Evolutionary conservation across 2,113 vertebrate species (phyloP), one percentile per base, ranked within the genome.

Genomic region (Ceuthmochares aereus): DNA sequence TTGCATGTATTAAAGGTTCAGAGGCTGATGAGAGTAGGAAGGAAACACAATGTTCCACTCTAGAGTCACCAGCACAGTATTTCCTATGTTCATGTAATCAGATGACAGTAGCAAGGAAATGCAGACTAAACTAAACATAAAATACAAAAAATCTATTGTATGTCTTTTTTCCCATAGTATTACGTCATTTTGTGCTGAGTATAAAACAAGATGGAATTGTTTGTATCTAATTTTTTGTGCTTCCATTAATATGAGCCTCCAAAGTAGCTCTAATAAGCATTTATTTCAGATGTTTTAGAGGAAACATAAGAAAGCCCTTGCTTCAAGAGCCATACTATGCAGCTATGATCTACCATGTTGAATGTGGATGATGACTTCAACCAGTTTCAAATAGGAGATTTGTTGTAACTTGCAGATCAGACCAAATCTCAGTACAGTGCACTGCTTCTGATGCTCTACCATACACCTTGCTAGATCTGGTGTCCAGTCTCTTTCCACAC

Each of bases 361-460:
- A 78, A 9, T 32, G n/a, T 29, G 52, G 6, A 32, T 49, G 60
- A 74, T 52, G 11, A 37, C 34, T 76, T 79, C 45, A 58, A 15
- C 2, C 17, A 55, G 0, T 42, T 73, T 87, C 67, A 89, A 37
- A 21, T 4, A 14, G 34, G 22, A 87, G 15, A 78, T 30, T 32
- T 30, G 25, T 22, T 10, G 1, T 22, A 68, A 66, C 13, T 45
- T 55, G 32, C 36, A 73, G 54, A 75, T n/a, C 56, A 68, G 36
- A 43, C 10, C 9, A 40, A 47, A 12, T 12, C 67, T 66, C 16
- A 36, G 22, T 0, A 1, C 5, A 55, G 8, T 6, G 7, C 5
- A 17, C 10, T 10, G 30, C 25, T 64, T 32, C 42, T 81, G 14
- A 13, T 51, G 34, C 47, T 75, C 26, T 32, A 68, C 27, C 26